Conservation (phyloP, 2,113 vertebrate genomes). For the Hippoglossus stenolepis region DNA sequence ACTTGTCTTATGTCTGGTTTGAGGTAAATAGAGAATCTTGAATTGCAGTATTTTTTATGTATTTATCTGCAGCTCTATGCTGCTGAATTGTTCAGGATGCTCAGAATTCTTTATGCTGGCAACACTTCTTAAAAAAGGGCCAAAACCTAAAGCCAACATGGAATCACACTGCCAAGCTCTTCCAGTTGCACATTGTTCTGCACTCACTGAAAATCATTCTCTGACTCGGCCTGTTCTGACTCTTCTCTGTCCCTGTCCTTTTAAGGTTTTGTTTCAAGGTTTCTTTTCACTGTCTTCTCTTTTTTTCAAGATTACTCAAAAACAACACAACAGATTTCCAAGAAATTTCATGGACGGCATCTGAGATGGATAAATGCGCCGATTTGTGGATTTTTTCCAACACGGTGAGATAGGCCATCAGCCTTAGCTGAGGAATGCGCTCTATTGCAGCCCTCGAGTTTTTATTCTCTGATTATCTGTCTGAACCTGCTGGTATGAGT, state of each 20-base stretch:
- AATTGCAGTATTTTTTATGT: neutral
- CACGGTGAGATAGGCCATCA: no score
- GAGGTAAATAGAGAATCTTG: neutral
- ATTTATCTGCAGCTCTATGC: constrained; percentile 4
- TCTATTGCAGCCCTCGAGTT: no score
- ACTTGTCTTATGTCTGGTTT: no score
- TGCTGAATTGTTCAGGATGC: neutral
- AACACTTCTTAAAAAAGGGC: no score
- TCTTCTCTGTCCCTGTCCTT: constrained; percentile 18
- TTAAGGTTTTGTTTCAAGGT: constrained; percentile 10
- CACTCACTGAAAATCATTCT: neutral
- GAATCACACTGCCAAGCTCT: neutral
- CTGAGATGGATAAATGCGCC: no score
- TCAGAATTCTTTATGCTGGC: constrained; percentile 19
- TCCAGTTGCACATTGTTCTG: neutral
- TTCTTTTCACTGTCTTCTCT: neutral
- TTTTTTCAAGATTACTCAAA: neutral
- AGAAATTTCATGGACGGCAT: no score
- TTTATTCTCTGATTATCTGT: no score
- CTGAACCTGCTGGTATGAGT: no score
- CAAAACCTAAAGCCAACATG: constrained; percentile 11
- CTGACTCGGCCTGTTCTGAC: constrained; percentile 17
- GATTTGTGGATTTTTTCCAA: no score
- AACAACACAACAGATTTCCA: no score
- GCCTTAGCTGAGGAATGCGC: no score